Evolutionary conservation across 2,888 invertebrate genomes (phyloP).

Genomic region (Panorpa germanica): DNA sequence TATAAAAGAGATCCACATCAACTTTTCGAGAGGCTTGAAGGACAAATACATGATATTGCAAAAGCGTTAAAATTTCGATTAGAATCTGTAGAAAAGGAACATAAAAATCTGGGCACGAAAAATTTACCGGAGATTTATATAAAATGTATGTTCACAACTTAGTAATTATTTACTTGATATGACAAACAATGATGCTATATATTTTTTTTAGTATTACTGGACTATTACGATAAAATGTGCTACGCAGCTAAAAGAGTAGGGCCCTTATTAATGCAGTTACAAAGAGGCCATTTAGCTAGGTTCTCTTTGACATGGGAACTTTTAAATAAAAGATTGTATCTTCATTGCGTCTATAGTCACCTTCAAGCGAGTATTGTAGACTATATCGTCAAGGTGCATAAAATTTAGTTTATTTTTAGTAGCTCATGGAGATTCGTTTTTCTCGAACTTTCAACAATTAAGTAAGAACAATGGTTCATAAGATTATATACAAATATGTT

Average conservation of each 20-base stretch:
- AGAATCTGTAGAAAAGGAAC: constrained; percentile 26
- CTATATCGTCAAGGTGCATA: constrained; percentile 30
- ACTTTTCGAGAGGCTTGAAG: constrained; percentile 41
- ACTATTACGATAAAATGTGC: constrained; percentile 42
- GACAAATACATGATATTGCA: constrained; percentile 43
- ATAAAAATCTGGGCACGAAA: constrained; percentile 21
- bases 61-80: constrained; percentile 37
- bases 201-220: constrained; percentile 30
- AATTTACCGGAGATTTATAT: no score
- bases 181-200: constrained; percentile 7
- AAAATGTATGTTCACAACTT: no score
- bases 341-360: constrained; percentile 28
- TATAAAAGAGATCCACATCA: constrained; percentile 39
- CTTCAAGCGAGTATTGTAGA: constrained; percentile 33
- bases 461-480: no score
- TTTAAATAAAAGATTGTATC: constrained; percentile 47
- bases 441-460: no score
- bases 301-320: constrained; percentile 48
- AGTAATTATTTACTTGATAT: neutral
- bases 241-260: constrained; percentile 36
- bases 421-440: no score
- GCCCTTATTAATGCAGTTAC: constrained; percentile 37
- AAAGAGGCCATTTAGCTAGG: constrained; percentile 37
- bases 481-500: neutral
- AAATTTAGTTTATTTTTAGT: constrained; percentile 2